Evolutionary conservation across 2,797 vertebrate species (phyloP).

Genomic region (Onychomys leucogaster): DNA sequence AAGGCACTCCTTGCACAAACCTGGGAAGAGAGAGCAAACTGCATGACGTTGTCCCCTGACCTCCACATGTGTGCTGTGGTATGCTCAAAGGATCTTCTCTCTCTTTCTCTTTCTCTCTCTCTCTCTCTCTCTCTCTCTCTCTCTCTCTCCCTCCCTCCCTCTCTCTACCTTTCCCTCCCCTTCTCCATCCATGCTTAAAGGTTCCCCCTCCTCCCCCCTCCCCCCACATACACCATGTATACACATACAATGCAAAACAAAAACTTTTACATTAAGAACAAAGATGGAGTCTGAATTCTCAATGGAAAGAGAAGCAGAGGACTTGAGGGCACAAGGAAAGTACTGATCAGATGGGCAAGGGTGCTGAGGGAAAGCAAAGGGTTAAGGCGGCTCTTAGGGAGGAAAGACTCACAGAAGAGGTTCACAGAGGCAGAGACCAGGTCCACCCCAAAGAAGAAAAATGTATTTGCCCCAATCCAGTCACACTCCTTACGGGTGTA

Average conservation of each 20-base stretch:
- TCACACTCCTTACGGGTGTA: background rate
- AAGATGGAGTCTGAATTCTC: background rate
- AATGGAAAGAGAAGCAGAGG: background rate
- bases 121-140: background rate
- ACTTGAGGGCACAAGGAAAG: background rate
- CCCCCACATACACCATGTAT: background rate
- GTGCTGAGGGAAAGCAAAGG: background rate
- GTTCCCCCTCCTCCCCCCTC: background rate
- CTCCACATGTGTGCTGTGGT: background rate
- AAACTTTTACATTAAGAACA: background rate
- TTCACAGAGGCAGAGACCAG: background rate
- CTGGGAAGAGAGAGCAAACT: background rate
- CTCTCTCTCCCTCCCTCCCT: background rate
- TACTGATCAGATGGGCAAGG: rapidly evolving
- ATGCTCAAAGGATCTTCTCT: background rate
- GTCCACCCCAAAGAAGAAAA: background rate
- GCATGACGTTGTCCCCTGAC: background rate
- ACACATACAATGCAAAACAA: background rate
- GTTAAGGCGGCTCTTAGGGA: background rate
- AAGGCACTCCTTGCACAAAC: background rate
- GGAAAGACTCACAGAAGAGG: background rate
- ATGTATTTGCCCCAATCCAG: background rate
- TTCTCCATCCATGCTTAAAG: no score
- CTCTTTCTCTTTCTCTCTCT: background rate
- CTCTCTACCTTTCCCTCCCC: no score